Percentiles rank a stretch among this genome's conserved stretches.
phyloP scores from a whole-genome alignment of 1,140 invertebrate genomes.

The Pantala flavescens region DNA sequence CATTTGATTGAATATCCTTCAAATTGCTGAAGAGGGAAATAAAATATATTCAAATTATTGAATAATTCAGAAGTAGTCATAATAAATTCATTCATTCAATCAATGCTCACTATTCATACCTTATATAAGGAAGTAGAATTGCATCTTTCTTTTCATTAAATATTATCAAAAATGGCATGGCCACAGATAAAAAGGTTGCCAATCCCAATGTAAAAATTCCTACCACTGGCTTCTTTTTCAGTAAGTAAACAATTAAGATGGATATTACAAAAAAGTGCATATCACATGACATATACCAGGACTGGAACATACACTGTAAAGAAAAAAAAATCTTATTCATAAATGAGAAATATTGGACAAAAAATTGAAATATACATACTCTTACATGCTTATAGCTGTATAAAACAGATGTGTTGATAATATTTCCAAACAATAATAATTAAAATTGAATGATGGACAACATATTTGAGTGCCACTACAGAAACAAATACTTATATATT shows the following conservation, averaged over 20 bases:
- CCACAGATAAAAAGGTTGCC: constrained; percentile 41
- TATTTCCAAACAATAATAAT: too few relatives aligned
- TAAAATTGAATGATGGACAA: too few relatives aligned
- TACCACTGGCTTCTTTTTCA: constrained; percentile 44
- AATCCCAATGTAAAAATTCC: constrained; percentile 44
- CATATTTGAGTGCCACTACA: too few relatives aligned
- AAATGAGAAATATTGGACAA: too few relatives aligned
- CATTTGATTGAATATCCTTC: constrained; percentile 31
- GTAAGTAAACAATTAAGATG: constrained; percentile 36
- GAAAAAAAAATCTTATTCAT: neutral
- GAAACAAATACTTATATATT: too few relatives aligned
- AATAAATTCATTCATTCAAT: neutral
- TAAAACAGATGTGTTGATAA: too few relatives aligned
- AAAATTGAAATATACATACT: too few relatives aligned
- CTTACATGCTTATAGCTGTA: too few relatives aligned
- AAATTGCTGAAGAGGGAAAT: neutral
- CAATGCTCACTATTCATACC: constrained; percentile 38
- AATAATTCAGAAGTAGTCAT: neutral
- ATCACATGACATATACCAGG: constrained; percentile 48
- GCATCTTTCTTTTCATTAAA: constrained; percentile 47
- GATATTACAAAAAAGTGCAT: constrained; percentile 44
- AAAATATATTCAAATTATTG: neutral
- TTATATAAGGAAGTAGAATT: constrained; percentile 50
- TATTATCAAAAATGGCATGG: constrained; percentile 54
- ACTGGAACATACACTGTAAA: constrained; percentile 42